phyloP scores from a whole-genome alignment of 1,140 invertebrate species.

The Probaryconus sp. region DNA sequence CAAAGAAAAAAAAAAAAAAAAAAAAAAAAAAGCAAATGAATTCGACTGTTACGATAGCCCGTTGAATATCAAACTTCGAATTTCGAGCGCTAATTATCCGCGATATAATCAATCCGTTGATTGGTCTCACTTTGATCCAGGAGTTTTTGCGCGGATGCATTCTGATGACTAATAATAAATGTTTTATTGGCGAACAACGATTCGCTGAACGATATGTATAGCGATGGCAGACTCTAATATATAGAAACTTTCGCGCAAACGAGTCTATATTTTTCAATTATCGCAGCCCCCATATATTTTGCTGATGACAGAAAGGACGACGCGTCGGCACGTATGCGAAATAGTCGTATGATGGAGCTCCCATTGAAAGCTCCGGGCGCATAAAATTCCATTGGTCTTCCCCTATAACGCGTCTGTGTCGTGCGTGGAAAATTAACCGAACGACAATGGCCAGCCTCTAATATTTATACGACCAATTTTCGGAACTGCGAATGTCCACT shows the following conservation, averaged over 20 bases:
- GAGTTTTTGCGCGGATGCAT: conserved; percentile 15
- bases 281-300: conserved; percentile 41
- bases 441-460: conserved; percentile 66
- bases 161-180: conserved; percentile 42
- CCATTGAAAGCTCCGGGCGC: conserved; percentile 60
- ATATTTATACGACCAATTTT: conserved; percentile 76
- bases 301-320: conserved; percentile 26
- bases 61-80: conserved; percentile 9
- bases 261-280: conserved; percentile 65
- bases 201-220: not conserved
- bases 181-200: conserved; percentile 37
- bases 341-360: conserved; percentile 41
- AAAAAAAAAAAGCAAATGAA: no score
- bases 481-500: conserved; percentile 45
- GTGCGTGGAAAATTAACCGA: conserved; percentile 70
- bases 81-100: conserved; percentile 10
- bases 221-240: conserved; percentile 10
- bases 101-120: conserved; percentile 26
- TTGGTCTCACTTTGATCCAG: conserved; percentile 18
- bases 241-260: conserved; percentile 19
- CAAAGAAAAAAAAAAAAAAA: not conserved
- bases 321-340: conserved; percentile 41
- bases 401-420: conserved; percentile 7
- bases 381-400: conserved; percentile 66
- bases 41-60: not conserved